A percentile compares a stretch with the other conserved stretches of the same genome.
Evolutionary conservation across 1,140 invertebrate genomes (phyloP).

Genomic region (Cepaea nemoralis): DNA sequence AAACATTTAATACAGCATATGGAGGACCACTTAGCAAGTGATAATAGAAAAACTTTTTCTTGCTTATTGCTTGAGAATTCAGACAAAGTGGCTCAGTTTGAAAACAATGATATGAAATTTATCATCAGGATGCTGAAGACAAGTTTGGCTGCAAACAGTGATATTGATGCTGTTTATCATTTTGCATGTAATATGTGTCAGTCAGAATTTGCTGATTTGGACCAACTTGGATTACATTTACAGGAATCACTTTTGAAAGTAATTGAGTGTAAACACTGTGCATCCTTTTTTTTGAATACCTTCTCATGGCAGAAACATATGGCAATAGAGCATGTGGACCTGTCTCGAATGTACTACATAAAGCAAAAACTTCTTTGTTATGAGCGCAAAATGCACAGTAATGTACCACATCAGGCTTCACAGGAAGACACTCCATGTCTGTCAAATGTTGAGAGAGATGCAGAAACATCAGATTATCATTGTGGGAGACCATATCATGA

Average conservation of each 20-base stretch:
- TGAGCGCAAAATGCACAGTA: neutral
- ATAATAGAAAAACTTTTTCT: neutral
- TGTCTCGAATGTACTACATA: neutral
- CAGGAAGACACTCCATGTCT: neutral
- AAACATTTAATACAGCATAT: neutral
- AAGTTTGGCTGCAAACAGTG: neutral
- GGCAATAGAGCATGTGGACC: neutral
- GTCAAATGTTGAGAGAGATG: neutral
- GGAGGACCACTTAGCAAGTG: neutral
- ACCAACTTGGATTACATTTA: neutral
- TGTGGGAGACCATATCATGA: neutral
- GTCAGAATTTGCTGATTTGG: neutral
- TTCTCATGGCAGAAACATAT: constrained; percentile 23
- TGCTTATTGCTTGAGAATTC: constrained; percentile 14
- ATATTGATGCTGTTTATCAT: neutral
- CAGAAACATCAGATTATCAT: neutral
- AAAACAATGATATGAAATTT: neutral
- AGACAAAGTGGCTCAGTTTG: neutral
- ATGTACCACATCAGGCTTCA: neutral
- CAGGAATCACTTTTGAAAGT: constrained; percentile 5
- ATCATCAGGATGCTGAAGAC: neutral
- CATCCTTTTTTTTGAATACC: constrained; percentile 1
- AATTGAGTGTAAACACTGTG: constrained; percentile 21
- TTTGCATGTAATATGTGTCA: constrained; percentile 3
- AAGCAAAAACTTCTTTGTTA: neutral